phyloP scores from a whole-genome alignment of 2,113 vertebrate species.

The Promerops cafer region DNA sequence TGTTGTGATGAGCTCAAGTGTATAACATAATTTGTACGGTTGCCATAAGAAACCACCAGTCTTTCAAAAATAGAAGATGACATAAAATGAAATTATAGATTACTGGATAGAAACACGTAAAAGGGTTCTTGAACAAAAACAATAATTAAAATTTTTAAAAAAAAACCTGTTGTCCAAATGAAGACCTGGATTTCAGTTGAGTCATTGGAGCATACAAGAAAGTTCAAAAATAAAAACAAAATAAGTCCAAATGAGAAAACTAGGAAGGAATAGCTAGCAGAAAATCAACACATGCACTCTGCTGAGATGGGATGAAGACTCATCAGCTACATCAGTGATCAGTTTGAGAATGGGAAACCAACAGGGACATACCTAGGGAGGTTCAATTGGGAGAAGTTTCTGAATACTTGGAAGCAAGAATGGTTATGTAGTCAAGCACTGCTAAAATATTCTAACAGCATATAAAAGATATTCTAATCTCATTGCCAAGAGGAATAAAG shows the following conservation, averaged over 20 bases:
- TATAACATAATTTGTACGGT: neutral
- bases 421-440: neutral
- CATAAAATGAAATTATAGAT: neutral
- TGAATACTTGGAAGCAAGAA: neutral
- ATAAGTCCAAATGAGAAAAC: neutral
- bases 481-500: constrained; percentile 45
- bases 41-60: neutral
- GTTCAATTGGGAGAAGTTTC: neutral
- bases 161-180: neutral
- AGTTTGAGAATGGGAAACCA: constrained; percentile 15
- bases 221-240: neutral
- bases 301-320: neutral
- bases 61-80: neutral
- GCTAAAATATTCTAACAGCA: constrained; percentile 12
- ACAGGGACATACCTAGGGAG: neutral
- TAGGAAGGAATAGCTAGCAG: neutral
- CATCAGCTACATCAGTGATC: neutral
- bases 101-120: neutral
- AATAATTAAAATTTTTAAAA: neutral
- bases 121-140: neutral
- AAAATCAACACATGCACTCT: neutral
- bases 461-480: constrained; percentile 36
- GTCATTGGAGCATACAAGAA: neutral
- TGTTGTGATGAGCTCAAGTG: neutral
- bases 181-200: neutral